phyloP scores from a whole-genome alignment of 2,113 vertebrate genomes.

The Ibidorhyncha struthersii region DNA sequence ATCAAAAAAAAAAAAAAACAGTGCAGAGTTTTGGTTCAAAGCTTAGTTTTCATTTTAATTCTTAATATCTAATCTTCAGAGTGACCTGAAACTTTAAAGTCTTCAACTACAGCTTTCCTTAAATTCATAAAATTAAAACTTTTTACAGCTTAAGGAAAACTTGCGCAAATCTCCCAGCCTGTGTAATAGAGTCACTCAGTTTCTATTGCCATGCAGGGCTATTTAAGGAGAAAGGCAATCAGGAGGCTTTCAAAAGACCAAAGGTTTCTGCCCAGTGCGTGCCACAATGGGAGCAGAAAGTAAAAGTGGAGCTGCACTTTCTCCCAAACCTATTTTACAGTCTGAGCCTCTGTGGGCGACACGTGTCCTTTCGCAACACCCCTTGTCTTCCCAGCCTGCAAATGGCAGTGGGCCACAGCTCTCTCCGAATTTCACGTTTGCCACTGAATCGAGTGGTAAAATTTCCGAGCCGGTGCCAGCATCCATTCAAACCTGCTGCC shows the following conservation, averaged over 20 bases:
- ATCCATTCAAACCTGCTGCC: not conserved
- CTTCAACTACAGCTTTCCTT: not conserved
- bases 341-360: rapidly evolving
- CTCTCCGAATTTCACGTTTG: not conserved
- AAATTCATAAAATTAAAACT: not conserved
- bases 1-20: not conserved
- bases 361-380: not conserved
- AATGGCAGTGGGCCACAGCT: not conserved
- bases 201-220: not conserved
- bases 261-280: not conserved
- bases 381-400: not conserved
- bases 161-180: not conserved
- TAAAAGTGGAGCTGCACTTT: not conserved
- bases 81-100: not conserved
- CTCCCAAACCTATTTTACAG: not conserved
- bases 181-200: not conserved
- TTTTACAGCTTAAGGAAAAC: not conserved
- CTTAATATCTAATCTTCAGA: not conserved
- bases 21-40: not conserved
- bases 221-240: not conserved
- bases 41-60: not conserved
- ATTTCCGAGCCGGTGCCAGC: not conserved
- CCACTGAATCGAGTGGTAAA: not conserved
- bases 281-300: constrained; percentile 1
- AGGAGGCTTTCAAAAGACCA: constrained; percentile 12